phyloP scores from a whole-genome alignment of 92 coral and sea anemone species.

The Parazoanthus swiftii region DNA sequence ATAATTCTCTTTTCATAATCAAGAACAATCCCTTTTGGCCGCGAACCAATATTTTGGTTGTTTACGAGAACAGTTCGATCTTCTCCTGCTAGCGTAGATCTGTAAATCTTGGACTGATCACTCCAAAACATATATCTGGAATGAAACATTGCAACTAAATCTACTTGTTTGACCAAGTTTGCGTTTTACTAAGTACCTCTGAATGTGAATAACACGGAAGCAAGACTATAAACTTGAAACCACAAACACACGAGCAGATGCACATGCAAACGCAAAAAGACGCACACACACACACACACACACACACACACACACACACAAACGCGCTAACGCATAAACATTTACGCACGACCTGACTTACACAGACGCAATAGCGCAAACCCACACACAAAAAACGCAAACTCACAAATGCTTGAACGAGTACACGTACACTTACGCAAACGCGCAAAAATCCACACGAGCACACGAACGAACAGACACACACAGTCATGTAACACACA shows the following conservation, averaged over 20 bases:
- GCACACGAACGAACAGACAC: no score
- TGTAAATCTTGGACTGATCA: slow-evolving; percentile 1
- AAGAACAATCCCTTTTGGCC: slow-evolving; percentile 2
- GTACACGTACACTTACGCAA: not conserved
- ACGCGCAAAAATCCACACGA: no score
- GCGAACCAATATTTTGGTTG: not conserved
- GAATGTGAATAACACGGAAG: not conserved
- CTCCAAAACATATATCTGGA: slow-evolving; percentile 31
- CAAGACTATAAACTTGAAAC: not conserved
- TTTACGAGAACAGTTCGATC: not conserved
- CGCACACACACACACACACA: not conserved
- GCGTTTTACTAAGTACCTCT: not conserved
- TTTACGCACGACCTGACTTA: no score
- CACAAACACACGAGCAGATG: not conserved
- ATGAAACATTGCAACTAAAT: not conserved
- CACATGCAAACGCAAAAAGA: not conserved
- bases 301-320: not conserved
- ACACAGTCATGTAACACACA: no score
- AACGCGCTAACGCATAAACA: not conserved
- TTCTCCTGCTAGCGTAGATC: slow-evolving; percentile 34
- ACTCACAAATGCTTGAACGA: no score
- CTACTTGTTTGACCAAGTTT: not conserved
- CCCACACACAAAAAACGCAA: no score
- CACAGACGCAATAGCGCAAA: no score
- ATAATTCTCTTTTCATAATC: slow-evolving; percentile 16